These are phyloP conservation scores for Drosophila barbarae DNA, from an alignment of 2,888 invertebrate genomes.

Conservation along the genomic window DNA sequence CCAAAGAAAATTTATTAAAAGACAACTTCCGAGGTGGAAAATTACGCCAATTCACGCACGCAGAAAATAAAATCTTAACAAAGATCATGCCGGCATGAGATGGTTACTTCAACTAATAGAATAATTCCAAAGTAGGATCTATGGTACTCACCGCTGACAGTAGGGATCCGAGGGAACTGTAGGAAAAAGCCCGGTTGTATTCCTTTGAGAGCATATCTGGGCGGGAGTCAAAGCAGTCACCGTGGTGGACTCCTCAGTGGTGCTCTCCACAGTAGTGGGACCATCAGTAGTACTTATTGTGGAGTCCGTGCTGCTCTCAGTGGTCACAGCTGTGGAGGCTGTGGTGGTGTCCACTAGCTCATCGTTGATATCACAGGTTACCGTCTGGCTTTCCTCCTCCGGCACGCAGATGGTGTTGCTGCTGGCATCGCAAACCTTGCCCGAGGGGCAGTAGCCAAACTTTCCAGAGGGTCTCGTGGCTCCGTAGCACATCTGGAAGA, in stretches of 20 bases:
- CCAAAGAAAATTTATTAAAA: slow-evolving; percentile 3
- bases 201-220: slow-evolving; percentile 56
- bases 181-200: slow-evolving; percentile 64
- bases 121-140: background rate
- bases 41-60: slow-evolving; percentile 1
- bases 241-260: slow-evolving; percentile 11
- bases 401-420: slow-evolving; percentile 67
- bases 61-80: background rate
- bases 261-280: background rate
- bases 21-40: slow-evolving; percentile 3
- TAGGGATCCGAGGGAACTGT: slow-evolving; percentile 64
- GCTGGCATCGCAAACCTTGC: slow-evolving; percentile 67
- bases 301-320: slow-evolving; percentile 1
- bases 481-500: slow-evolving; percentile 77
- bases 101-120: background rate
- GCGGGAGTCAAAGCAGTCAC: slow-evolving; percentile 46
- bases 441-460: slow-evolving; percentile 68
- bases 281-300: slow-evolving; percentile 1
- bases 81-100: background rate
- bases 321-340: slow-evolving; percentile 2
- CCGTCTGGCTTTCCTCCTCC: slow-evolving; percentile 6
- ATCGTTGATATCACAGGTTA: slow-evolving; percentile 71
- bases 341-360: slow-evolving; percentile 38
- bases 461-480: slow-evolving; percentile 65
- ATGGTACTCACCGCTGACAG: slow-evolving; percentile 64